Evolutionary conservation across 2,113 vertebrate genomes (phyloP).

Genomic region (Castor canadensis): DNA sequence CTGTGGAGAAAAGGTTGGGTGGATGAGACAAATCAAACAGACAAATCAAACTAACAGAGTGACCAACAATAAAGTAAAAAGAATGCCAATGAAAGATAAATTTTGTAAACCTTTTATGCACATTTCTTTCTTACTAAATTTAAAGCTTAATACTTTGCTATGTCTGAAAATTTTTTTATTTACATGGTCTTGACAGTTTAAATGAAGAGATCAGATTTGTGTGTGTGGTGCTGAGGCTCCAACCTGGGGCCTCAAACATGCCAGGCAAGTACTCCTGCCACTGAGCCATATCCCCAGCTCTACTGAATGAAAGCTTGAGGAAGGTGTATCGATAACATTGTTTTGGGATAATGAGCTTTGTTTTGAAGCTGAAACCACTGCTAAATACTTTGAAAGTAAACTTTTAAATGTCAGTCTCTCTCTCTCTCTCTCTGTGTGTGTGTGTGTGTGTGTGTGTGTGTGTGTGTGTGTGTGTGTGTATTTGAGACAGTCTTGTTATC

Average conservation of each 20-base stretch:
- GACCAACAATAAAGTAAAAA: background rate
- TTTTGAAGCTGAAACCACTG: constrained; percentile 67
- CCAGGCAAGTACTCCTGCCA: background rate
- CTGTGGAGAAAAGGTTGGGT: background rate
- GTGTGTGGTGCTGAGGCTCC: background rate
- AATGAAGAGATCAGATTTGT: background rate
- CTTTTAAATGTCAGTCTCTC: too few species aligned
- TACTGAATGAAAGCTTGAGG: background rate
- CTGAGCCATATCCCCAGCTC: background rate
- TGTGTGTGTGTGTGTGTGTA: too few species aligned
- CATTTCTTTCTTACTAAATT: constrained; percentile 7
- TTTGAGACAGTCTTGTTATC: too few species aligned
- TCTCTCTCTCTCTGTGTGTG: too few species aligned
- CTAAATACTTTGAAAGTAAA: constrained; percentile 62
- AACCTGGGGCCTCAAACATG: background rate
- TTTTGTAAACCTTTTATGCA: background rate
- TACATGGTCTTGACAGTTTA: background rate
- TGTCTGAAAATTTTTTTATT: constrained; percentile 24
- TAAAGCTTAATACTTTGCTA: background rate
- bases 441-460: too few species aligned
- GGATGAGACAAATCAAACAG: too few species aligned
- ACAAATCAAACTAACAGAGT: background rate
- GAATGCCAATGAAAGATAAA: constrained; percentile 19
- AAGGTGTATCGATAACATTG: background rate
- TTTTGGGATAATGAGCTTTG: constrained; percentile 16